Conservation (phyloP, 2,113 vertebrate species). For the Chionis minor region DNA sequence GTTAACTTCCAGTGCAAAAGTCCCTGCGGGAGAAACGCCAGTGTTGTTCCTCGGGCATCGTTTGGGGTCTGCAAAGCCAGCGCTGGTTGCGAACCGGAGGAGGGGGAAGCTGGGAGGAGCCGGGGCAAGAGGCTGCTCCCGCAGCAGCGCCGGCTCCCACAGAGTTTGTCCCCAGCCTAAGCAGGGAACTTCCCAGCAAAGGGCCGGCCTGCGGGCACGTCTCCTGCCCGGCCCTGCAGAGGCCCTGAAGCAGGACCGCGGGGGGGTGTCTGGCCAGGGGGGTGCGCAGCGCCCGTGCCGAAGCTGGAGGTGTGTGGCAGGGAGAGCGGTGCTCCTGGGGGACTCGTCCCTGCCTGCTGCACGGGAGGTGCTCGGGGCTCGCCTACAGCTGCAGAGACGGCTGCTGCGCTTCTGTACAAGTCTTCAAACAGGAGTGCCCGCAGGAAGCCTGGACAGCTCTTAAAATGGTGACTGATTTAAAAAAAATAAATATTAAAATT, state of each 20-base stretch:
- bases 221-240: background rate
- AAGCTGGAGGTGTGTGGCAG: fast-evolving
- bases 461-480: background rate
- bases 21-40: background rate
- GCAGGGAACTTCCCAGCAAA: background rate
- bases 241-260: background rate
- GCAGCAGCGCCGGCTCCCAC: background rate
- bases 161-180: background rate
- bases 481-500: too few species aligned
- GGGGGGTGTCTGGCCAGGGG: background rate
- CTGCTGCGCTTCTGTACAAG: background rate
- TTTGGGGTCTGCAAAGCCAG: background rate
- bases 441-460: background rate
- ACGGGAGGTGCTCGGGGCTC: background rate
- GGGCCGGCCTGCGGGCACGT: background rate
- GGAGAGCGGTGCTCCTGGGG: background rate
- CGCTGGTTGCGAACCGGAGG: fast-evolving
- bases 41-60: background rate
- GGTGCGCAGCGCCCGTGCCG: too few species aligned
- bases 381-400: background rate
- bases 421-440: background rate
- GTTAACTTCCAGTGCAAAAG: background rate
- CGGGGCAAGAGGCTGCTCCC: background rate
- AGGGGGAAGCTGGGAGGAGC: background rate
- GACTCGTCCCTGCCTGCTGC: background rate